Evolutionary conservation across 2,888 invertebrate species (phyloP).

Genomic region (Drosophila demipolita): DNA sequence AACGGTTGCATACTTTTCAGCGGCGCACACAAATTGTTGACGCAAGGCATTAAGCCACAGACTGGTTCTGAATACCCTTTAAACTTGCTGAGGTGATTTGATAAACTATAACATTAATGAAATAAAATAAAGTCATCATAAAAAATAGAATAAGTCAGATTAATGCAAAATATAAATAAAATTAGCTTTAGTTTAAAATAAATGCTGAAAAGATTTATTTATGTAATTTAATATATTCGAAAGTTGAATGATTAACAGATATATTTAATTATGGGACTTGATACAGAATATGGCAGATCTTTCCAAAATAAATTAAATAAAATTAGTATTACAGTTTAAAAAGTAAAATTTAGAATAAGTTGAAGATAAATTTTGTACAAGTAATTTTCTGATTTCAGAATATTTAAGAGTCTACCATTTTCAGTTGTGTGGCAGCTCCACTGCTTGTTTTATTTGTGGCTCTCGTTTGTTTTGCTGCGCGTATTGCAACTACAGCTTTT

Average conservation of each 20-base stretch:
- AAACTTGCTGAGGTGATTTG: background rate
- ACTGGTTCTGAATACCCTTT: constrained; percentile 38
- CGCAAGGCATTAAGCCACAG: constrained; percentile 76
- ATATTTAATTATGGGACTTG: no score
- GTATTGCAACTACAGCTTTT: constrained; percentile 47
- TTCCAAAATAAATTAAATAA: no score
- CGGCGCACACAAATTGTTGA: constrained; percentile 78
- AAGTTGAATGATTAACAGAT: no score
- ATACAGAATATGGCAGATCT: no score
- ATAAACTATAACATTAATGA: background rate
- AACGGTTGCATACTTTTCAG: constrained; percentile 60
- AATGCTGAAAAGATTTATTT: background rate
- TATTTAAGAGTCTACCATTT: background rate
- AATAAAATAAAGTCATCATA: background rate
- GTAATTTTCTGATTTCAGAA: background rate
- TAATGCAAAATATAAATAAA: background rate
- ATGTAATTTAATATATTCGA: no score
- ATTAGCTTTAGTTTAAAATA: background rate
- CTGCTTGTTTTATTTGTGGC: constrained; percentile 17
- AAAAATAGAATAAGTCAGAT: background rate
- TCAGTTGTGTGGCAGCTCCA: background rate
- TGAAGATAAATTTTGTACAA: background rate
- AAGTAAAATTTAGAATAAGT: background rate
- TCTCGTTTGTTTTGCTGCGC: constrained; percentile 39
- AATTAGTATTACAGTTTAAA: no score